Conservation (phyloP, 2,797 vertebrate genomes). For the Gallinago solitaria region DNA sequence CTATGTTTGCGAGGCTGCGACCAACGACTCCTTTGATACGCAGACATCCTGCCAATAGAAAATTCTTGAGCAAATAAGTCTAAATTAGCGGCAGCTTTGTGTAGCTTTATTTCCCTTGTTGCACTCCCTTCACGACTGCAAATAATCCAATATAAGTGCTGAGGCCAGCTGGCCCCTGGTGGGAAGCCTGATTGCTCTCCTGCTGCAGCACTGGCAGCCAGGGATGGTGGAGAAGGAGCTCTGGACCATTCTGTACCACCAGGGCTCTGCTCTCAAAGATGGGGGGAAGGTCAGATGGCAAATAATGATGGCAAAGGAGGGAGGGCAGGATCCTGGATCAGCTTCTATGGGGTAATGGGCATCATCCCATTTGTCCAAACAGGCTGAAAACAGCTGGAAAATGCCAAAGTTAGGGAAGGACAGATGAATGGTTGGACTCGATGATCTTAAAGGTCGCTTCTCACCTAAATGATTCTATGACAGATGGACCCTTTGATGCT, state of each 20-base stretch:
- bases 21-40: neutral
- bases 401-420: neutral
- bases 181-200: neutral
- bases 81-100: neutral
- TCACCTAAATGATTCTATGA: neutral
- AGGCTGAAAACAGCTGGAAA: neutral
- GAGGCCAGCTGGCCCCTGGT: fast-evolving
- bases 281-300: neutral
- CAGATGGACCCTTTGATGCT: neutral
- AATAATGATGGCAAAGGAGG: neutral
- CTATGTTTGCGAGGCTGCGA: neutral
- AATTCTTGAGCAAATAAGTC: neutral
- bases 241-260: neutral
- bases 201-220: neutral
- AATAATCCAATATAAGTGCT: neutral
- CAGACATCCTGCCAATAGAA: neutral
- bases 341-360: neutral
- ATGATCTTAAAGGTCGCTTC: neutral
- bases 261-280: neutral
- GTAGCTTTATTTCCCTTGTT: neutral
- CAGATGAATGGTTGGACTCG: neutral
- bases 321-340: neutral
- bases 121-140: neutral
- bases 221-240: neutral
- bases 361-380: neutral